phyloP scores from a whole-genome alignment of 23 tunicate genomes.

The Styela clava region DNA sequence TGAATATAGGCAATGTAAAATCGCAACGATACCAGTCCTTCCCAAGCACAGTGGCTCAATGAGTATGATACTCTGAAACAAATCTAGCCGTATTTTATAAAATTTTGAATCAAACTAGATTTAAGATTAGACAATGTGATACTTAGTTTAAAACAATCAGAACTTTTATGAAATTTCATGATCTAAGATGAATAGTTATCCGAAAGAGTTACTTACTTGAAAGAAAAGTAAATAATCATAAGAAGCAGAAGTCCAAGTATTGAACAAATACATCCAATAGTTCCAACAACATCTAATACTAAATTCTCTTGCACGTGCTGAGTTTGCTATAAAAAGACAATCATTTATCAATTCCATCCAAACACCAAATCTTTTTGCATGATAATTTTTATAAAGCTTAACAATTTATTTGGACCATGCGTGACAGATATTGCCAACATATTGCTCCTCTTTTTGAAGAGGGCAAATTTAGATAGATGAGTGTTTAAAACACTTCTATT shows the following conservation, averaged over 20 bases:
- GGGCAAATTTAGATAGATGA: too few relatives aligned
- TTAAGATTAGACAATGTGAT: too few relatives aligned
- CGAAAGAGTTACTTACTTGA: background rate
- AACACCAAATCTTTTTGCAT: background rate
- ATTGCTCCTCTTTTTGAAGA: too few relatives aligned
- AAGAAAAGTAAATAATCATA: background rate
- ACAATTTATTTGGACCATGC: too few relatives aligned
- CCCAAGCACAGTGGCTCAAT: too few relatives aligned
- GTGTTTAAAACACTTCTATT: too few relatives aligned
- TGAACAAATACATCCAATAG: slow-evolving; percentile 4
- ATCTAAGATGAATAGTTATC: background rate
- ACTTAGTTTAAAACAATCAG: background rate
- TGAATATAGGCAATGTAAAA: too few relatives aligned
- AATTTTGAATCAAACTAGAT: too few relatives aligned
- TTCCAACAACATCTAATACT: background rate
- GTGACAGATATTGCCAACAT: too few relatives aligned
- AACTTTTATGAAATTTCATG: background rate
- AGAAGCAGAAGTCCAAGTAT: slow-evolving; percentile 5
- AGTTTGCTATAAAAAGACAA: slow-evolving; percentile 4
- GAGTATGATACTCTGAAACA: background rate
- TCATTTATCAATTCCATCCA: background rate
- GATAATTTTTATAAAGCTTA: background rate
- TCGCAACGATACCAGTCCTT: too few relatives aligned
- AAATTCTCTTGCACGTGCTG: background rate
- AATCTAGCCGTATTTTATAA: too few relatives aligned